Percentiles rank a stretch among this genome's conserved stretches.
phyloP scores from a whole-genome alignment of 2,113 vertebrate species.

The Tragelaphus strepsiceros region DNA sequence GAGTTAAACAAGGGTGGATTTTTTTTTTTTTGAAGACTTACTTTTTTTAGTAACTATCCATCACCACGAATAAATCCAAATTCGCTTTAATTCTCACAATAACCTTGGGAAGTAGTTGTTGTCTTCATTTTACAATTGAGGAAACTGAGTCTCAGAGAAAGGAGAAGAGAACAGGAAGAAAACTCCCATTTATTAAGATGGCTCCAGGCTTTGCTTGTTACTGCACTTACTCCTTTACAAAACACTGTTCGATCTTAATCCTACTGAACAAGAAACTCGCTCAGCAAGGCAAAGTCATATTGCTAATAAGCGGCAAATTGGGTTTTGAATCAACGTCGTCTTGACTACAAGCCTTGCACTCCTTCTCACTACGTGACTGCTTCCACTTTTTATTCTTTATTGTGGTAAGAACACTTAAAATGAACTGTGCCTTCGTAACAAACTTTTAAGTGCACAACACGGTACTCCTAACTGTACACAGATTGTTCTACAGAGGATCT shows the following conservation, averaged over 20 bases:
- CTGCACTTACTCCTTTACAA: background rate
- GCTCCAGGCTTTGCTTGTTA: background rate
- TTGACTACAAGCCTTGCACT: background rate
- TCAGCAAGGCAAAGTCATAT: background rate
- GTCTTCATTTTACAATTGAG: conserved; percentile 11
- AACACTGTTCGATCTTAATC: background rate
- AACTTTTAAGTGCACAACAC: background rate
- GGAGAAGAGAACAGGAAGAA: background rate
- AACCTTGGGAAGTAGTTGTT: background rate
- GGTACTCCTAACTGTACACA: background rate
- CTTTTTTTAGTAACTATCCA: background rate
- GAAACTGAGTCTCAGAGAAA: background rate
- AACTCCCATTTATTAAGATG: background rate
- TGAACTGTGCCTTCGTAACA: background rate
- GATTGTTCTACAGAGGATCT: background rate
- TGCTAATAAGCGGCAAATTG: background rate
- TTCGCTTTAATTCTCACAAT: background rate
- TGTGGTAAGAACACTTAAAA: background rate
- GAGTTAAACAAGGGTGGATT: background rate
- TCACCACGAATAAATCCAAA: background rate
- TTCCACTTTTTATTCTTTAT: background rate
- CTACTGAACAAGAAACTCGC: background rate
- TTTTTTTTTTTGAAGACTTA: background rate
- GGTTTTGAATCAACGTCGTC: background rate
- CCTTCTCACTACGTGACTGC: background rate